Base-by-base conservation (phyloP, 2,888 invertebrate genomes). In the Lithophane leautieri region DNA sequence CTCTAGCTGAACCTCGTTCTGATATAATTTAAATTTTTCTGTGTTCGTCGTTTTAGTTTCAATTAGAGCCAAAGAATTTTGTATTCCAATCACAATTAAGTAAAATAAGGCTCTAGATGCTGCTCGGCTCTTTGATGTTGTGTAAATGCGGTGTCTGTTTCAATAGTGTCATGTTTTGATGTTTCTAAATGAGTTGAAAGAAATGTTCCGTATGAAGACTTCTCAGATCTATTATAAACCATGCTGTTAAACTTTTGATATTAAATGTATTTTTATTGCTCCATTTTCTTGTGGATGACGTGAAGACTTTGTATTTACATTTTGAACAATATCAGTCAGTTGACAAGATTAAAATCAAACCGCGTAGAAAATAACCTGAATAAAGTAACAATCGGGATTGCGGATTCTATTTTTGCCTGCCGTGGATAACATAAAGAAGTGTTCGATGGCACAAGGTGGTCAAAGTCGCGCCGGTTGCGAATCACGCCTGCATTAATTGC, bases 11-110 rank as follows among this genome's bases (percentile, higher is more conserved):
- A 92, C 92, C 90, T 91, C 90, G 87, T 88, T 91, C 93, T 93
- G 93, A 94, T 95, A 94, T 94, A 88, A 95, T 96, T 95, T 95
- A 92, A 92, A 94, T 92, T 91, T 92, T 92, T 89, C 89, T 89
- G 89, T 86, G 82, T 89, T 86, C 81, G 86, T 87, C 83, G 87
- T 81, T 88, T 88, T 86, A 79, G 71, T 85, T 84, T 88, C 86
- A 82, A 88, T 88, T 82, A 79, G 78, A 84, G 78, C 47, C 58
- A 78, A 73, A 83, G 78, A 86, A 86, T 86, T 84, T 78, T 83
- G 87, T 85, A 79, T 82, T 86, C 85, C 84, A 84, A 86, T 89
- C 76, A 83, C 79, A 86, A 79, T 86, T 83, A 88, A 81, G 83
- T 86, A 85, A 76, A 84, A 85, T 80, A 82, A 83, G 70, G 71